These are phyloP conservation scores for Megaleporinus macrocephalus DNA, from an alignment of 2,113 vertebrate genomes.

Conservation along the genomic window DNA sequence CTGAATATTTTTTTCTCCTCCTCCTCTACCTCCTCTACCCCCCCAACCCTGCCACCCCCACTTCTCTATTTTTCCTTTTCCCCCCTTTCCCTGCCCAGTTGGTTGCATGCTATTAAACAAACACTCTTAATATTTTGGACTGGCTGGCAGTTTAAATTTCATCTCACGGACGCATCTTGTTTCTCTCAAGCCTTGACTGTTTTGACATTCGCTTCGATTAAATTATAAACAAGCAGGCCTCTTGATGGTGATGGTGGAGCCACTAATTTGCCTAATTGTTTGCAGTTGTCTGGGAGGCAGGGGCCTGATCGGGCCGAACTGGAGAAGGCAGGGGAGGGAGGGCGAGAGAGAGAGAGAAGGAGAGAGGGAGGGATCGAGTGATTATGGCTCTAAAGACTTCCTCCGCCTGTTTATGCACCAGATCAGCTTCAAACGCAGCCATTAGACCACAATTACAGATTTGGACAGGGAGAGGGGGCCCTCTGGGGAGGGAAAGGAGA, in stretches of 20 bases:
- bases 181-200: slow-evolving; percentile 99
- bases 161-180: slow-evolving; percentile 99
- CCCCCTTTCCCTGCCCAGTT: slow-evolving; percentile 73
- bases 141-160: slow-evolving; percentile 99
- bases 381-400: slow-evolving; percentile 97
- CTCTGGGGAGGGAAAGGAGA: slow-evolving; percentile 45
- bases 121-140: slow-evolving; percentile 98
- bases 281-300: slow-evolving; percentile 98
- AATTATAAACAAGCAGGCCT: slow-evolving; percentile 99
- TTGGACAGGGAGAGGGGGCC: slow-evolving; percentile 80
- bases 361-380: slow-evolving; percentile 81
- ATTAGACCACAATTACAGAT: slow-evolving; percentile 97
- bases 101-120: slow-evolving; percentile 99
- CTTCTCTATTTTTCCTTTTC: background rate
- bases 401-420: slow-evolving; percentile 93
- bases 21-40: too few species aligned
- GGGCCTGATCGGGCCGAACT: slow-evolving; percentile 80
- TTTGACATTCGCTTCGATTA: slow-evolving; percentile 99
- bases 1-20: slow-evolving; percentile 50
- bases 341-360: slow-evolving; percentile 38
- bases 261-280: slow-evolving; percentile 99
- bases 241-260: slow-evolving; percentile 99
- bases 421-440: slow-evolving; percentile 94
- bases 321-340: slow-evolving; percentile 70
- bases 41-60: slow-evolving; percentile 21